These are phyloP conservation scores for Delia radicum DNA, from an alignment of 1,140 invertebrate genomes.

Conservation along the genomic window DNA sequence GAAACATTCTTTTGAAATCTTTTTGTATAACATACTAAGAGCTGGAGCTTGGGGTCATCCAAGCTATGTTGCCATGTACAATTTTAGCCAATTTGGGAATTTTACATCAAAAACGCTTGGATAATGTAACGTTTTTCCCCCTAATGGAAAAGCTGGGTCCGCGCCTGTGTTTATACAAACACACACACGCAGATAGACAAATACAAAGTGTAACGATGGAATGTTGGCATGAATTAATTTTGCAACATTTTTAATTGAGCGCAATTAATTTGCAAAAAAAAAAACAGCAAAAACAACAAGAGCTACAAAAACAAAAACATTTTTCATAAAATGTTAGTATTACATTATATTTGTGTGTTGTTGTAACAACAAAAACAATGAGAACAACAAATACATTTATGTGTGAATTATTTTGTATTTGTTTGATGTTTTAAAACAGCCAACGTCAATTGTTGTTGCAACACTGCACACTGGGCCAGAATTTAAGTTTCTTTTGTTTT, in stretches of 20 bases:
- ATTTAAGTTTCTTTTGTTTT: no score
- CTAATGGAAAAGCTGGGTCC: no score
- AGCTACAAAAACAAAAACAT: neutral
- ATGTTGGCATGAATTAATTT: conserved; percentile 51
- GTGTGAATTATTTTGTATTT: neutral
- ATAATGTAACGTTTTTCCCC: no score
- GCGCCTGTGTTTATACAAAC: neutral
- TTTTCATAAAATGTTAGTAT: neutral
- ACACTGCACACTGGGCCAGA: no score
- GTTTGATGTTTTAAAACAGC: neutral
- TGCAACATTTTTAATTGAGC: conserved; percentile 56
- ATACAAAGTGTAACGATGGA: conserved; percentile 19
- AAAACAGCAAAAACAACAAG: neutral
- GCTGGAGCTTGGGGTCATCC: no score
- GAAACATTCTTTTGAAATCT: no score
- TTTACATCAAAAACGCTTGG: no score
- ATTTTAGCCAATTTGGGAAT: no score
- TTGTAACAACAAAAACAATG: neutral
- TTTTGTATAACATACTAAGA: no score
- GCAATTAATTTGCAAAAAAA: conserved; percentile 46
- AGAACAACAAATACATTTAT: neutral
- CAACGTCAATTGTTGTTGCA: no score
- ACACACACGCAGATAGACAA: neutral
- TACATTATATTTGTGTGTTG: no score
- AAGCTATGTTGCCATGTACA: no score